Evolutionary conservation across 2,888 invertebrate species (phyloP).

Genomic region (Thelaira solivaga): DNA sequence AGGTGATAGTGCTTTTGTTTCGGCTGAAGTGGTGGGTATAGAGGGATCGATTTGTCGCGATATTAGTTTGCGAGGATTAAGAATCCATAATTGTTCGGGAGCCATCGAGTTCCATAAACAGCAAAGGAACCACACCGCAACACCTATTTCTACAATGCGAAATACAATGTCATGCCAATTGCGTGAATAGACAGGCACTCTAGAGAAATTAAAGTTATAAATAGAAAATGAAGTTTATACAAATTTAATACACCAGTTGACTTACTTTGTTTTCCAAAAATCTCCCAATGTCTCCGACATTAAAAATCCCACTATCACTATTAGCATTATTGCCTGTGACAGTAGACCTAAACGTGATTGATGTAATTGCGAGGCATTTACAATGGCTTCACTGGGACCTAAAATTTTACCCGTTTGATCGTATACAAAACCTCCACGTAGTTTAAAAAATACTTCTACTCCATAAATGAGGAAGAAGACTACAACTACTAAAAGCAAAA

Average conservation of each 20-base stretch:
- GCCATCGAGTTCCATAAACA: conserved; percentile 97
- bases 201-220: conserved; percentile 71
- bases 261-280: conserved; percentile 95
- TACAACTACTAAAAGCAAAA: conserved; percentile 92
- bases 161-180: conserved; percentile 96
- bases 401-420: conserved; percentile 83
- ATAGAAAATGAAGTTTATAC: neutral
- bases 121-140: conserved; percentile 96
- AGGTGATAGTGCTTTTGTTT: conserved; percentile 74
- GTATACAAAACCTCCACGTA: conserved; percentile 90
- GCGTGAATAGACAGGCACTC: conserved; percentile 91
- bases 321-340: conserved; percentile 93
- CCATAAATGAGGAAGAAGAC: conserved; percentile 96
- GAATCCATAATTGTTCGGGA: conserved; percentile 94
- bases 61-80: conserved; percentile 92
- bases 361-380: conserved; percentile 91
- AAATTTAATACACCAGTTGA: neutral
- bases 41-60: conserved; percentile 81
- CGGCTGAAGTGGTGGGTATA: conserved; percentile 77
- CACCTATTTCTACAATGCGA: conserved; percentile 93
- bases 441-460: conserved; percentile 95
- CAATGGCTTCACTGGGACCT: conserved; percentile 78
- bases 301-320: conserved; percentile 91
- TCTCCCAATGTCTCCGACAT: conserved; percentile 94
- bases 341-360: conserved; percentile 93